phyloP scores from a whole-genome alignment of 2,888 invertebrate species.

The Muscina levida region DNA sequence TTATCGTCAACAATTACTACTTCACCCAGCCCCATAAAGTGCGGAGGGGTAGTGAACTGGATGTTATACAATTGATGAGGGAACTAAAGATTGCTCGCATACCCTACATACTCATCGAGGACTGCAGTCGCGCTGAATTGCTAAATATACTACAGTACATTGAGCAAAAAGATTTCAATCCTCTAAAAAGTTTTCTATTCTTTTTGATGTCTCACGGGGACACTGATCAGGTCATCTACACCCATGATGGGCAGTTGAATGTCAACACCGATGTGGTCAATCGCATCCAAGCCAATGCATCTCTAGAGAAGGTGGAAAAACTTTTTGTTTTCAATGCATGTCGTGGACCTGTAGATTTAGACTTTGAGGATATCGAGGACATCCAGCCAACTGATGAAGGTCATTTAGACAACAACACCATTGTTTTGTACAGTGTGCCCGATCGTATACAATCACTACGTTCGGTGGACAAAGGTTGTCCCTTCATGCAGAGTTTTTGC shows the following conservation, averaged over 20 bases:
- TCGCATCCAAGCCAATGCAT: background rate
- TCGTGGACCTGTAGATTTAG: slow-evolving; percentile 4
- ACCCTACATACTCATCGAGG: slow-evolving; percentile 26
- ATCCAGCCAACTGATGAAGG: background rate
- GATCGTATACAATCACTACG: background rate
- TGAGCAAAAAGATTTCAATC: slow-evolving; percentile 11
- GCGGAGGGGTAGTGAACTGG: slow-evolving; percentile 17
- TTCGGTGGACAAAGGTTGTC: background rate
- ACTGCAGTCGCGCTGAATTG: background rate
- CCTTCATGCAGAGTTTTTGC: slow-evolving; percentile 17
- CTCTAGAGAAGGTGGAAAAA: slow-evolving; percentile 9
- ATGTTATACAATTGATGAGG: slow-evolving; percentile 14
- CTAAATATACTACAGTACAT: slow-evolving; percentile 13
- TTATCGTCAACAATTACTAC: slow-evolving; percentile 37
- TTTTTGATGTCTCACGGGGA: slow-evolving; percentile 32
- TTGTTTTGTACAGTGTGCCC: slow-evolving; percentile 20
- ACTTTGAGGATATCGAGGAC: background rate
- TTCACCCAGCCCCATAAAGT: background rate
- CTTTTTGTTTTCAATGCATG: background rate
- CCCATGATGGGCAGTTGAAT: slow-evolving; percentile 15
- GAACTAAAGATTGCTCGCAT: slow-evolving; percentile 13
- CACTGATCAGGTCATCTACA: slow-evolving; percentile 1
- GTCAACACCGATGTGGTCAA: background rate
- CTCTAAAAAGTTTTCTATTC: slow-evolving; percentile 22
- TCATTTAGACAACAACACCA: slow-evolving; percentile 15